A percentile compares a stretch with the other conserved stretches of the same genome.
Evolutionary conservation across 2,113 vertebrate genomes (phyloP).

Genomic region (Phyllostomus hastatus): DNA sequence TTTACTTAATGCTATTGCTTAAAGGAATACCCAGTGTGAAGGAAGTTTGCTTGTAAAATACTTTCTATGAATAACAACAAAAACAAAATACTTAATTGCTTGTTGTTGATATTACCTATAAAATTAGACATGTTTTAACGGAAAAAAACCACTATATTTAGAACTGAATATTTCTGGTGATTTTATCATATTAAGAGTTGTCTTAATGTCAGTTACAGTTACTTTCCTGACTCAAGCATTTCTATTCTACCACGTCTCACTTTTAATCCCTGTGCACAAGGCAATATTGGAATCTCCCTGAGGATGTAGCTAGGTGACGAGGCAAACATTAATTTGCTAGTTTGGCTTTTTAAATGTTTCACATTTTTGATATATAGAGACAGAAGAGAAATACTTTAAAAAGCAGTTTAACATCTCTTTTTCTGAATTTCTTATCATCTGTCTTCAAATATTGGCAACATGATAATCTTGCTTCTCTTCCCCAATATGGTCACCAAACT

Average conservation of each 20-base stretch:
- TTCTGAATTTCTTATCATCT: conserved; percentile 19
- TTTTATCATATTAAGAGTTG: background rate
- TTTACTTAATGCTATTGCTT: background rate
- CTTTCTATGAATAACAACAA: background rate
- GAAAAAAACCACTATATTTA: background rate
- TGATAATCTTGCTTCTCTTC: background rate
- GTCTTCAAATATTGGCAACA: background rate
- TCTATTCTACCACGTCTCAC: background rate
- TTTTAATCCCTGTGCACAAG: background rate
- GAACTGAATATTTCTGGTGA: conserved; percentile 6
- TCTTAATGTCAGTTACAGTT: background rate
- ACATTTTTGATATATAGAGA: background rate
- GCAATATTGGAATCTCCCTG: background rate
- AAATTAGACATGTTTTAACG: background rate
- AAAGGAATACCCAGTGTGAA: background rate
- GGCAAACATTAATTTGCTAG: background rate
- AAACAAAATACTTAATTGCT: background rate
- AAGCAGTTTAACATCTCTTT: background rate
- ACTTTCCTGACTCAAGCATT: background rate
- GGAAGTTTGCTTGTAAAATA: background rate
- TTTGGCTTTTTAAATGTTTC: background rate
- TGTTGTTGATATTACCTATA: background rate
- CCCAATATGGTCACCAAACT: background rate
- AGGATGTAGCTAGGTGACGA: background rate
- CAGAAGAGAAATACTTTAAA: background rate